These are phyloP conservation scores for Maconellicoccus hirsutus DNA, from an alignment of 1,140 invertebrate species.

Conservation along the genomic window DNA sequence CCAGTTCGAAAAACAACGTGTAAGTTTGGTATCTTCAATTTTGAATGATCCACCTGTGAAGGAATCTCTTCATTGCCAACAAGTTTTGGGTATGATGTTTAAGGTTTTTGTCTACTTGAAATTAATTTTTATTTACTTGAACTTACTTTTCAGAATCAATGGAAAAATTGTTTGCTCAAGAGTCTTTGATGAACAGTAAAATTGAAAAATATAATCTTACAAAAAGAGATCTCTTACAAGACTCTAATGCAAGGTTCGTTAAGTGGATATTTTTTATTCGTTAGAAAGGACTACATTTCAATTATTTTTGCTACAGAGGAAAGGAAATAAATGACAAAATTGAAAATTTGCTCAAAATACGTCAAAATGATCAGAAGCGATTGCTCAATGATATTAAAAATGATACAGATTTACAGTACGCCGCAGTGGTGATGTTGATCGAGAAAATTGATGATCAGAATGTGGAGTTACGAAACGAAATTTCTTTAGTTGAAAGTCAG, in stretches of 20 bases:
- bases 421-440: background rate
- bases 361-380: background rate
- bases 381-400: background rate
- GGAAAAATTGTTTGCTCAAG: slow-evolving; percentile 5
- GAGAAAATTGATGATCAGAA: background rate
- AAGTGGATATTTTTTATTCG: background rate
- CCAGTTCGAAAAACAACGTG: background rate
- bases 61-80: background rate
- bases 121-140: background rate
- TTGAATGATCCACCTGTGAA: background rate
- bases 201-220: background rate
- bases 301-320: background rate
- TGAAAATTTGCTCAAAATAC: background rate
- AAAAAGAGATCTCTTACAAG: background rate
- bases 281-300: background rate
- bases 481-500: slow-evolving; percentile 8
- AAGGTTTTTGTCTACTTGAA: background rate
- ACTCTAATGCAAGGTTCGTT: background rate
- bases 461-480: background rate
- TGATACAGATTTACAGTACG: background rate
- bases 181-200: background rate
- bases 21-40: background rate
- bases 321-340: background rate
- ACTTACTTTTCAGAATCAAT: background rate
- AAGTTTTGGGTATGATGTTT: background rate